Evolutionary conservation across 2,113 vertebrate genomes (phyloP), one percentile per base, ranked within the genome.

Genomic region (Heloderma charlesbogerti): DNA sequence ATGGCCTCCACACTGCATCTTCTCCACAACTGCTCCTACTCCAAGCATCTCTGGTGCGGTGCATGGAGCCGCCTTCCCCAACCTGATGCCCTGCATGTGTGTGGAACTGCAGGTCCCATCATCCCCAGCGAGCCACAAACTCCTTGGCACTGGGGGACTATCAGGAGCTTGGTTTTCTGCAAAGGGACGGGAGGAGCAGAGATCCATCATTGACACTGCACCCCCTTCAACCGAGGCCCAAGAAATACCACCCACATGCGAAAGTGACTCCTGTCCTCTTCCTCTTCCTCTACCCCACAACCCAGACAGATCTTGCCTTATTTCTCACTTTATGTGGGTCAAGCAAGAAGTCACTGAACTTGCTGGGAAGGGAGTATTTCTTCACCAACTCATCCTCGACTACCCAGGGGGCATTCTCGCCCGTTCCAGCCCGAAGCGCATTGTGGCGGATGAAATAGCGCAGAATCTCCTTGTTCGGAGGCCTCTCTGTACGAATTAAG

Each of bases 381-480:
- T 99, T 99, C 90, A 99, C 99, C 88, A 99, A 90, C 25, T 98
- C 98, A 74, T 99, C 99, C 96, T 99, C 99, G 51, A 99, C 99
- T 1, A 99, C 98, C 99, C 99, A 99, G 0, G 99, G 99, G 80
- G 99, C 98, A 0, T 98, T 99, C 96, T 99, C 99, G 66, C 98
- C 98, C 0, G 97, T 98, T 69, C 99, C 99, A 2, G 99, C 96
- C 69, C 99, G 98, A 31, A 99, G 96, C 0, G 99, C 98, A 0
- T 98, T 98, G 90, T 99, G 99, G 40, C 99, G 97, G 96, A 99
- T 99, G 94, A 99, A 99, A 93, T 99, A 99, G 31, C 99, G 98
- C 95, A 99, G 97, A 89, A 99, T 99, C 97, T 99, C 99, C 95
- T 99, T 99, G 96, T 99, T 99, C 60, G 99, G 99, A 80, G 99